Evolutionary conservation across 2,797 vertebrate species (phyloP).

Genomic region (Zalophus californianus): DNA sequence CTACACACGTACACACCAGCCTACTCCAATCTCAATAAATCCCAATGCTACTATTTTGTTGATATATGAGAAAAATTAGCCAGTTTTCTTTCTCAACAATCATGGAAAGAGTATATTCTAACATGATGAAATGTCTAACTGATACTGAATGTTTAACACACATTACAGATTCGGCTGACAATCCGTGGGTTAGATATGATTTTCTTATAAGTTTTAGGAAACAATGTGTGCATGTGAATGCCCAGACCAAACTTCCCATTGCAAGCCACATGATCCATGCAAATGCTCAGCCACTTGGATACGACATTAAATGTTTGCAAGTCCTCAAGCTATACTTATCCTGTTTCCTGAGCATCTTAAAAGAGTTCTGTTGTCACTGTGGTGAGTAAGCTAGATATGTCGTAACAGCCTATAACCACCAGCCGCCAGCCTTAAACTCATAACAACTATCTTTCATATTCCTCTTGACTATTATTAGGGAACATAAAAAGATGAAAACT

Average conservation of each 20-base stretch:
- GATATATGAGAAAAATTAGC: background rate
- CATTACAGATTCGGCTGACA: background rate
- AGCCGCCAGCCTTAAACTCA: background rate
- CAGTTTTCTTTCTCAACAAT: background rate
- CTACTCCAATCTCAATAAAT: background rate
- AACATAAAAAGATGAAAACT: conserved; percentile 22
- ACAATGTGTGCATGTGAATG: background rate
- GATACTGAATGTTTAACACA: background rate
- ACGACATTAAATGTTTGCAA: conserved; percentile 2
- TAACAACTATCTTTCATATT: background rate
- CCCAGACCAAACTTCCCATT: background rate
- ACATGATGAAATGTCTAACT: background rate
- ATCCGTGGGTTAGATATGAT: background rate
- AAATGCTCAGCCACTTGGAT: conserved; percentile 1
- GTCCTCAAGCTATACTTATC: background rate
- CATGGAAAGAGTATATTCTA: background rate
- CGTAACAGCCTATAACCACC: background rate
- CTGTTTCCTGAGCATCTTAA: background rate
- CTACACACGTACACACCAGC: background rate
- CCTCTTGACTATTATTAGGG: background rate
- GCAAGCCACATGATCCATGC: background rate
- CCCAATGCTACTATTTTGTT: background rate
- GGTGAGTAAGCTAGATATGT: background rate
- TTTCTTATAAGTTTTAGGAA: background rate
- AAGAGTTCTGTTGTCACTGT: background rate